phyloP scores from a whole-genome alignment of 1,140 invertebrate species.

The Apis laboriosa region DNA sequence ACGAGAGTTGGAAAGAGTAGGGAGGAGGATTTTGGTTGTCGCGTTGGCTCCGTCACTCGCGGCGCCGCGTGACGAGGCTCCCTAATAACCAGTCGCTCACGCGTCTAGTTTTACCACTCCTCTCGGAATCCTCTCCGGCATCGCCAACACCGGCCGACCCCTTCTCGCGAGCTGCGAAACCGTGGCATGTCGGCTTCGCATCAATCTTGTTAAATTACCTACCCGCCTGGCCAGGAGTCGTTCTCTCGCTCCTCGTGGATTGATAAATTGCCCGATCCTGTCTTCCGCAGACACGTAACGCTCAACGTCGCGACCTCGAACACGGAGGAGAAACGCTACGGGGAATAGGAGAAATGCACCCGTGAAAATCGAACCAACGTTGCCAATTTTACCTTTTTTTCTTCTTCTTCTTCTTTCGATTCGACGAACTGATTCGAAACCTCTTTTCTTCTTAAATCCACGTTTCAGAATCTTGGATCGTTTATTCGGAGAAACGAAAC shows the following conservation, averaged over 20 bases:
- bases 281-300: constrained; percentile 75
- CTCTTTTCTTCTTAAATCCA: too few species aligned
- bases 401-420: too few species aligned
- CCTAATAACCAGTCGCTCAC: constrained; percentile 77
- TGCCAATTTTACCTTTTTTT: not conserved
- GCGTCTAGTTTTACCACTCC: constrained; percentile 66
- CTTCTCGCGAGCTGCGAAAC: constrained; percentile 71
- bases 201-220: constrained; percentile 81
- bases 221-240: constrained; percentile 78
- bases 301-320: constrained; percentile 68
- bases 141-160: constrained; percentile 51
- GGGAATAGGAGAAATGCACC: constrained; percentile 68
- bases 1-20: too few species aligned
- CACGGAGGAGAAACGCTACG: constrained; percentile 19
- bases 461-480: too few species aligned
- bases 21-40: too few species aligned
- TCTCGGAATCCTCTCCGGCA: constrained; percentile 47
- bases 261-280: constrained; percentile 79
- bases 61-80: constrained; percentile 74
- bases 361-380: constrained; percentile 77
- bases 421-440: too few species aligned
- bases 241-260: constrained; percentile 74
- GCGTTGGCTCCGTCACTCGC: constrained; percentile 59
- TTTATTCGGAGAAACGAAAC: too few species aligned
- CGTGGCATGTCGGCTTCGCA: constrained; percentile 79